Percentiles rank a stretch among this genome's conserved stretches.
phyloP scores from a whole-genome alignment of 2,888 invertebrate genomes.

The Amblyjoppa proteus region DNA sequence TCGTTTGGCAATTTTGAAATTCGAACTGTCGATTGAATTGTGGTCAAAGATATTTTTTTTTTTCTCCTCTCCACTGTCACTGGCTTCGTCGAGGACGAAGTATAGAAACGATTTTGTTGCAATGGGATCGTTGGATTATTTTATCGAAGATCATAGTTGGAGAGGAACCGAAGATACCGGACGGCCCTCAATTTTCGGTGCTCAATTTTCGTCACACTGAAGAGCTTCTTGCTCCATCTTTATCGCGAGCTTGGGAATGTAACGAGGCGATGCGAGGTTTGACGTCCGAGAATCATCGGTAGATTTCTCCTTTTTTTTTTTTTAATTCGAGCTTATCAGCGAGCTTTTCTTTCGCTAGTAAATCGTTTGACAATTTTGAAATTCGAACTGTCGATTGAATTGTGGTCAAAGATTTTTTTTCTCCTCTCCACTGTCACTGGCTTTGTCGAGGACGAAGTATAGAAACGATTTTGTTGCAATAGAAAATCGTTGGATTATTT shows the following conservation, averaged over 20 bases:
- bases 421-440: neutral
- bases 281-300: no score
- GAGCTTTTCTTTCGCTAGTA: neutral
- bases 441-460: neutral
- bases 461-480: neutral
- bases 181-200: no score
- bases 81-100: neutral
- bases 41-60: neutral
- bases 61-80: neutral
- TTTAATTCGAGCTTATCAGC: neutral
- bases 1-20: neutral
- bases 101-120: neutral
- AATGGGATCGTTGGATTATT: no score
- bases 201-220: no score
- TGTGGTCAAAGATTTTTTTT: neutral
- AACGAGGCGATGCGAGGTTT: no score
- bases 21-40: neutral
- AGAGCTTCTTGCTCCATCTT: no score
- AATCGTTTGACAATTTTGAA: neutral
- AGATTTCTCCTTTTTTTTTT: neutral
- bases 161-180: no score
- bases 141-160: no score
- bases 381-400: neutral
- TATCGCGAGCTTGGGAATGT: no score
- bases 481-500: no score